Conservation (phyloP, 92 coral and sea anemone species). For the Isaurus tuberculatus region DNA sequence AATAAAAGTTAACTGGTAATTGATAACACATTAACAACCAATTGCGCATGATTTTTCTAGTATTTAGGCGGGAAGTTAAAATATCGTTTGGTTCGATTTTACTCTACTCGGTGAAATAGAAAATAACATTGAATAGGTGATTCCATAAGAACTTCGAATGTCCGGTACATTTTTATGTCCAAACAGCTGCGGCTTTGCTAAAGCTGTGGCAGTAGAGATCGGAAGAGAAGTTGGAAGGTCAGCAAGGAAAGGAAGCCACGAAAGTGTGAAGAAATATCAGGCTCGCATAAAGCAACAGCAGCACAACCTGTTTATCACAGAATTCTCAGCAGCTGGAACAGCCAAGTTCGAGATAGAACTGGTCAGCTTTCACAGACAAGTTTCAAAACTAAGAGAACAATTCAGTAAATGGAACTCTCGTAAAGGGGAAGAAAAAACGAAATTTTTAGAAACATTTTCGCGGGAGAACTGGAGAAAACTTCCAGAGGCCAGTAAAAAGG, state of each 20-base stretch:
- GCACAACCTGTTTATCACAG: neutral
- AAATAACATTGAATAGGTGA: neutral
- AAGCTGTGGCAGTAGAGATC: too few species aligned
- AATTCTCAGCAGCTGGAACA: neutral
- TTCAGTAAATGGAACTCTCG: constrained; percentile 57
- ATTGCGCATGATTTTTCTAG: neutral
- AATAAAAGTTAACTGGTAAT: neutral
- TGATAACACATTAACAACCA: neutral
- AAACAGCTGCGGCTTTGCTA: too few species aligned
- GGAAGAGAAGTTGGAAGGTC: too few species aligned
- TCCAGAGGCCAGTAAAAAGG: constrained; percentile 36
- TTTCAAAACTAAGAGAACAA: constrained; percentile 42
- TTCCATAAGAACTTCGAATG: too few species aligned
- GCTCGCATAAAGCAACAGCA: too few species aligned
- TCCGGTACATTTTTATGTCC: too few species aligned
- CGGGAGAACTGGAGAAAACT: constrained; percentile 51
- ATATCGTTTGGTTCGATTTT: neutral
- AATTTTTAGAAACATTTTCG: constrained; percentile 45
- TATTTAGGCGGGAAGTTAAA: neutral
- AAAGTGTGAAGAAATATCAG: too few species aligned
- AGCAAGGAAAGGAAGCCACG: too few species aligned
- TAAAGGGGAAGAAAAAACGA: constrained; percentile 31
- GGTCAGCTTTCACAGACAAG: constrained; percentile 23
- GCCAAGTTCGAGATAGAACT: neutral
- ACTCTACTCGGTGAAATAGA: too few species aligned